Base-by-base conservation (phyloP, 2,888 invertebrate genomes). In the Biston stratarius region DNA sequence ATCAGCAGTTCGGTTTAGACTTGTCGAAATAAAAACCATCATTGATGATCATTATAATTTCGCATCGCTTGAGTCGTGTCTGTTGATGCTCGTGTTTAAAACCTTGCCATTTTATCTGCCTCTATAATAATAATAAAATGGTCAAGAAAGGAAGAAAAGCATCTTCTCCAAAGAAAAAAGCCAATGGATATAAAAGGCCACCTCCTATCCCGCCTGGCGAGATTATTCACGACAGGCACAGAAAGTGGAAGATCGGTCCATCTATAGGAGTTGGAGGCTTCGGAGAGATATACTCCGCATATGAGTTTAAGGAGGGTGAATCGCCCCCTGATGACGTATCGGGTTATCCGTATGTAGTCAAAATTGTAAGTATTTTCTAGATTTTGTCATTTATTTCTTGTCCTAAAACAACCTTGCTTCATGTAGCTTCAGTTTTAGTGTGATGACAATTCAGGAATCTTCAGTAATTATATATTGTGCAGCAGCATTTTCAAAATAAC, bases 201-300 rank as follows among this genome's bases (percentile, higher is more conserved):
- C 96, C 96, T 71, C 96, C 96, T 24, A 95, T 98, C 74, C 95
- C 96, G 8, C 83, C 90, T 56, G 98, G 98, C 6, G 97, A 97
- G 86, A 89, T 98, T 61, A 91, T 99, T 47, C 95, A 94, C 45
- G 98, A 98, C 88, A 85, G 96, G 38, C 86, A 91, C 10, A 97
- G 97, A 83, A 96, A 96, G 72, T 99, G 99, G 99, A 95, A 95
- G 73, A 94, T 99, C 65, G 98, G 98, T 0, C 95, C 96, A 11
- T 96, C 98, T 0, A 97, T 99, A 69, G 99, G 99, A 0, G 94
- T 96, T 63, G 99, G 99, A 0, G 99, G 99, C 11, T 99, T 99
- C 86, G 99, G 99, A 0, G 97, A 98, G 85, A 98, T 99, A 78
- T 99, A 99, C 87, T 95, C 97, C 0, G 98, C 97, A 45, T 96